Percentiles rank a stretch among this genome's conserved stretches.
Conservation (phyloP, 2,888 invertebrate species). For the Eledone cirrhosa region DNA sequence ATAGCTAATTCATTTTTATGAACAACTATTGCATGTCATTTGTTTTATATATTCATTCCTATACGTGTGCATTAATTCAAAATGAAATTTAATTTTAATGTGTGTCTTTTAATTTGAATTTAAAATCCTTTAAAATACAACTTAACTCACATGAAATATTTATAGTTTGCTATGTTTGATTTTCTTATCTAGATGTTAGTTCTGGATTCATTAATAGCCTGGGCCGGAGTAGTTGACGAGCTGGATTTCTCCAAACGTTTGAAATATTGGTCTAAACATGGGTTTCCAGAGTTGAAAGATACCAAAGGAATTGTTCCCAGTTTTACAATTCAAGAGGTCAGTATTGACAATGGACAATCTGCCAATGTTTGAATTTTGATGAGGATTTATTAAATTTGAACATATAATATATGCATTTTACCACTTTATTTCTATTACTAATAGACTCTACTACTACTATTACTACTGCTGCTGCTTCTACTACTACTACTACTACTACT, state of each 20-base stretch:
- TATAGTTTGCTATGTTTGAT: not conserved
- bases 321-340: conserved; percentile 62
- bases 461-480: too few species aligned
- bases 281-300: conserved; percentile 62
- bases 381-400: not conserved
- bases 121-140: too few species aligned
- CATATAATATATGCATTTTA: conserved; percentile 4
- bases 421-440: not conserved
- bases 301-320: conserved; percentile 58
- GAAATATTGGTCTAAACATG: conserved; percentile 60
- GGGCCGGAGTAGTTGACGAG: conserved; percentile 68
- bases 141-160: too few species aligned
- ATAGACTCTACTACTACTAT: too few species aligned
- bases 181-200: conserved; percentile 60
- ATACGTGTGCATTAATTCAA: too few species aligned
- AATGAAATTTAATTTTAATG: too few species aligned
- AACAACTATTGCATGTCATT: too few species aligned
- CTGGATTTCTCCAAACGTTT: conserved; percentile 66
- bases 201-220: conserved; percentile 66
- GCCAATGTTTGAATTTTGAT: not conserved
- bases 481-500: too few species aligned
- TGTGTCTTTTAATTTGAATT: too few species aligned
- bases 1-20: too few species aligned
- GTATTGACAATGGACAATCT: not conserved
- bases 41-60: too few species aligned